These are phyloP conservation scores for Hiodon alosoides DNA, from an alignment of 2,113 vertebrate species.

Conservation along the genomic window DNA sequence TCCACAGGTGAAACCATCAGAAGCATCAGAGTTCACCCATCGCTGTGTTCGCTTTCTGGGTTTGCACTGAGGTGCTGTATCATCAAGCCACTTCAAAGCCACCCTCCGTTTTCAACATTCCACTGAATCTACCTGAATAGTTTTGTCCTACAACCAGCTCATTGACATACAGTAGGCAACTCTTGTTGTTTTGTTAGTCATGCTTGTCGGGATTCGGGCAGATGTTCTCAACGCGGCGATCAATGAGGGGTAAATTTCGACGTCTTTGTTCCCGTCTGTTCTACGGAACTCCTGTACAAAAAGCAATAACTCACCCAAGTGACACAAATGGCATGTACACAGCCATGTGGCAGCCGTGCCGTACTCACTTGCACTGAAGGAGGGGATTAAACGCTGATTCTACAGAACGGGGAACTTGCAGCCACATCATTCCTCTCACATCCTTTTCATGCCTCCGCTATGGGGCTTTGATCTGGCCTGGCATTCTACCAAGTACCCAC, in stretches of 20 bases:
- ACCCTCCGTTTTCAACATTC: too few species aligned
- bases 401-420: conserved; percentile 14
- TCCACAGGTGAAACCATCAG: not conserved
- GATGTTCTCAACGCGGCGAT: conserved; percentile 55
- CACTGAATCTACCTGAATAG: not conserved
- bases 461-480: conserved; percentile 11
- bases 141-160: not conserved
- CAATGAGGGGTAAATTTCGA: conserved; percentile 48
- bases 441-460: conserved; percentile 23
- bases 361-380: conserved; percentile 7
- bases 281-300: conserved; percentile 10
- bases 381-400: conserved; percentile 33
- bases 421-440: conserved; percentile 28
- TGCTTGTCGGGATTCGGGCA: conserved; percentile 37
- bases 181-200: not conserved
- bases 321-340: conserved; percentile 31
- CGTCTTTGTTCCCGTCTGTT: conserved; percentile 53
- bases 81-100: too few species aligned
- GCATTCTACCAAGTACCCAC: conserved; percentile 20
- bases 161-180: not conserved
- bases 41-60: too few species aligned
- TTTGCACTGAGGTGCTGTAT: too few species aligned
- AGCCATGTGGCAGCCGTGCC: conserved; percentile 35
- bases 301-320: conserved; percentile 46
- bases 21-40: not conserved